Evolutionary conservation across 2,113 vertebrate genomes (phyloP).

Genomic region (Cyanoliseus patagonus): DNA sequence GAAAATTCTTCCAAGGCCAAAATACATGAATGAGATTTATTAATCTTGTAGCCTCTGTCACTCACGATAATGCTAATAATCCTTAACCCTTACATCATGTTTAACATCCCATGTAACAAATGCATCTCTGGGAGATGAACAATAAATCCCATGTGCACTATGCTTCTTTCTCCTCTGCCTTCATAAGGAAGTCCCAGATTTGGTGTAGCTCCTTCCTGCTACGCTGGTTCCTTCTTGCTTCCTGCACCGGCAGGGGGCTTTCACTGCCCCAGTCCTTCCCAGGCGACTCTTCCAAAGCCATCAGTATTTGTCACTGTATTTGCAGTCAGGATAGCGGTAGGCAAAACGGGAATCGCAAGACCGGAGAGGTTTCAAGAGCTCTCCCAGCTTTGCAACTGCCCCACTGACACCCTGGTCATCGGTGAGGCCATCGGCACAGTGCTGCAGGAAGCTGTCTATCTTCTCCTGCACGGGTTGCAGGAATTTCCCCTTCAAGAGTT

Average conservation of each 20-base stretch:
- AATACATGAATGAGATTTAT: neutral
- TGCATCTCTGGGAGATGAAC: neutral
- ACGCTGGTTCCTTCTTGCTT: neutral
- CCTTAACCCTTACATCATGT: neutral
- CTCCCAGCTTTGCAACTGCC: slow-evolving; percentile 57
- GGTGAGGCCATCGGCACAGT: slow-evolving; percentile 30
- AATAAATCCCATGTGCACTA: neutral
- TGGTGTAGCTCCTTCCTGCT: neutral
- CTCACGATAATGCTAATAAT: neutral
- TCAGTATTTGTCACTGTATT: slow-evolving; percentile 74
- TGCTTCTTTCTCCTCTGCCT: neutral
- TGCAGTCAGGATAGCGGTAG: slow-evolving; percentile 87
- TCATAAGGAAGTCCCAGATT: neutral
- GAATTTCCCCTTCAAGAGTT: slow-evolving; percentile 71
- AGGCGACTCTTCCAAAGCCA: neutral
- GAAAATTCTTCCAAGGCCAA: slow-evolving; percentile 27
- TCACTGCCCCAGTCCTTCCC: neutral
- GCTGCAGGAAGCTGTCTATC: slow-evolving; percentile 60
- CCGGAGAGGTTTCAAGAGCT: slow-evolving; percentile 73
- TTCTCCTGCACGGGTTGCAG: slow-evolving; percentile 45
- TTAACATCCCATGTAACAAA: neutral
- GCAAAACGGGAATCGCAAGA: slow-evolving; percentile 78
- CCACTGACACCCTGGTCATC: neutral
- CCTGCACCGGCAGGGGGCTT: rapidly evolving
- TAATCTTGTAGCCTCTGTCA: neutral